Base-by-base conservation (phyloP, 2,888 invertebrate genomes). In the Erebia epiphron region DNA sequence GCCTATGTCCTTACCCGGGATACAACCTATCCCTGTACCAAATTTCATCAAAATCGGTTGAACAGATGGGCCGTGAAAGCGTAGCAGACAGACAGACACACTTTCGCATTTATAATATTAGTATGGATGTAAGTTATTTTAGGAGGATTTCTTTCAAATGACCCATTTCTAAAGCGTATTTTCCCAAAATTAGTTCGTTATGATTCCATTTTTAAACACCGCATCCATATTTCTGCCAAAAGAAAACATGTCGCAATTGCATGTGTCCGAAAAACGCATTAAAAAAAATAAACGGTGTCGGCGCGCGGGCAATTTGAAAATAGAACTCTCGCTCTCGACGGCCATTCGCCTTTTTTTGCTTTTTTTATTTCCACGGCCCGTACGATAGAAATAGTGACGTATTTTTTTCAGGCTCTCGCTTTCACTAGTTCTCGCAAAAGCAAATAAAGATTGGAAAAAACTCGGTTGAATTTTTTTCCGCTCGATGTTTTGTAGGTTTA, bases 321-420 rank as follows among this genome's bases (percentile, higher is more conserved):
- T 89, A 90, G 88, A 85, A 90, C 90, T 91, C 84, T 91, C 91
- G 79, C 90, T 92, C 84, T 91, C 91, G 75, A 68, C 79, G 80
- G 73, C 79, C 81, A 80, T 83, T 84, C 81, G 79, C 80, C 78
- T 79, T 85, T 87, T 86, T 89, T 85, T 82, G 80, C 80, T 83
- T 85, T 83, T 85, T 87, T 88, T 62, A 62, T 85, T 85, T 85
- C 80, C 83, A 81, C 84, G 80, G 83, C 83, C 85, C 82, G 85
- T 85, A 86, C 91, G 87, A 90, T 91, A 91, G 91, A 87, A 91
- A 88, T 90, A 91, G 92, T 92, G 92, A 89, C 88, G 89, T 86
- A 86, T 89, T 91, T 90, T 87, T 88, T 85, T 79, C 82, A 80
- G 76, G 75, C 90, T 90, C 84, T 90, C 92, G 80, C 83, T 92